Percentiles rank a stretch among this genome's conserved stretches.
Conservation (phyloP, 2,888 invertebrate species). For the Saturnia pavonia region DNA sequence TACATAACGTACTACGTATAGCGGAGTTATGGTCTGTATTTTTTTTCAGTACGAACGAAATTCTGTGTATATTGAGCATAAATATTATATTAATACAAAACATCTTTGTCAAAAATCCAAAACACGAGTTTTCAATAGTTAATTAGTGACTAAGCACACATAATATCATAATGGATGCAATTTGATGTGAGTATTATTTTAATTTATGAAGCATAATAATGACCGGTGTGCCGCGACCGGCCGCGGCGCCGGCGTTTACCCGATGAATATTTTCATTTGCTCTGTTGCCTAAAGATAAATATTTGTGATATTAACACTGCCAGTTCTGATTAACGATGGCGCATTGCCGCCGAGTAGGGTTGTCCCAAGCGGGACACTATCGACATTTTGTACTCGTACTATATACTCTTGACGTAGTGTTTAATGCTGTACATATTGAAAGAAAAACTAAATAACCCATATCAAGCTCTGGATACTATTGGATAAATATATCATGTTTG, state of each 20-base stretch:
- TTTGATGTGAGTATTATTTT: background rate
- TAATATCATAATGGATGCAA: background rate
- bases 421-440: too few relatives aligned
- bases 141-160: background rate
- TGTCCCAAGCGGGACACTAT: background rate
- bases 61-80: background rate
- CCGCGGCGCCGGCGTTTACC: slow-evolving; percentile 36
- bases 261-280: slow-evolving; percentile 57
- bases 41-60: background rate
- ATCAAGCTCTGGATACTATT: too few relatives aligned
- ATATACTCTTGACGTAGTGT: too few relatives aligned
- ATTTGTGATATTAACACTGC: slow-evolving; percentile 64
- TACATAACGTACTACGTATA: too few relatives aligned
- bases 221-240: background rate
- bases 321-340: slow-evolving; percentile 65
- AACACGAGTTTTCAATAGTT: background rate
- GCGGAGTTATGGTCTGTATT: background rate
- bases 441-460: too few relatives aligned
- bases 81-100: background rate
- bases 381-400: too few relatives aligned
- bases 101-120: background rate
- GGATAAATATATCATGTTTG: too few relatives aligned
- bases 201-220: slow-evolving; percentile 22
- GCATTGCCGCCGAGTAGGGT: slow-evolving; percentile 43
- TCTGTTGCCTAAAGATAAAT: slow-evolving; percentile 54